Percentiles rank a stretch among this genome's conserved stretches.
Conservation (phyloP, 1,140 invertebrate genomes). For the Pygmarrhopalites habei region DNA sequence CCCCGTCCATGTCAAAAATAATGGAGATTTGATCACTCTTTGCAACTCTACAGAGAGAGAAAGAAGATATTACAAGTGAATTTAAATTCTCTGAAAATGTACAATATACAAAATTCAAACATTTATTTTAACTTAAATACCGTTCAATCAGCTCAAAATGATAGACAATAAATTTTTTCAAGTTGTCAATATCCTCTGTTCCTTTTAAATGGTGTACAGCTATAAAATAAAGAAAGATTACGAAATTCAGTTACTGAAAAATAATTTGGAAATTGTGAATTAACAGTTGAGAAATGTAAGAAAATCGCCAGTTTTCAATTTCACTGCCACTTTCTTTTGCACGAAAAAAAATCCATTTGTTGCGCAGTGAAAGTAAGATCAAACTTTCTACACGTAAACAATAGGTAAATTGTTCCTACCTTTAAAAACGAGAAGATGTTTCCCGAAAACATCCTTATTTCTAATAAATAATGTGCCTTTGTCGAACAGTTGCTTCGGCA, state of each 20-base stretch:
- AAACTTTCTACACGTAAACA: too few relatives aligned
- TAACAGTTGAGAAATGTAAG: too few relatives aligned
- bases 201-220: conserved; percentile 72
- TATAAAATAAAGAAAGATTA: too few relatives aligned
- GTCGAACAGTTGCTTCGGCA: conserved; percentile 46
- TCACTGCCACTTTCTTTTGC: too few relatives aligned
- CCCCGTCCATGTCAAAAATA: conserved; percentile 84
- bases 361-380: too few relatives aligned
- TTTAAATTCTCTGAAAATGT: not conserved
- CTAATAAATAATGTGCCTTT: conserved; percentile 67
- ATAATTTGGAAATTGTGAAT: too few relatives aligned
- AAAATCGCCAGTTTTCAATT: too few relatives aligned
- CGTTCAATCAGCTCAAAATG: conserved; percentile 78
- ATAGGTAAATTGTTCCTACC: too few relatives aligned
- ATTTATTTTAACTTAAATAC: conserved; percentile 43
- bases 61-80: conserved; percentile 15
- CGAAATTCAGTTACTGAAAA: too few relatives aligned
- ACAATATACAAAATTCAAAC: conserved; percentile 4
- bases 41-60: conserved; percentile 51
- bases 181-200: conserved; percentile 59
- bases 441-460: conserved; percentile 72
- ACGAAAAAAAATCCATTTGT: too few relatives aligned
- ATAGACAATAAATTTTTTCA: conserved; percentile 76
- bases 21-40: conserved; percentile 71
- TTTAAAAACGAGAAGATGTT: conserved; percentile 64